Base-by-base conservation (phyloP, 2,797 vertebrate species). In the Gobio occitaniae region DNA sequence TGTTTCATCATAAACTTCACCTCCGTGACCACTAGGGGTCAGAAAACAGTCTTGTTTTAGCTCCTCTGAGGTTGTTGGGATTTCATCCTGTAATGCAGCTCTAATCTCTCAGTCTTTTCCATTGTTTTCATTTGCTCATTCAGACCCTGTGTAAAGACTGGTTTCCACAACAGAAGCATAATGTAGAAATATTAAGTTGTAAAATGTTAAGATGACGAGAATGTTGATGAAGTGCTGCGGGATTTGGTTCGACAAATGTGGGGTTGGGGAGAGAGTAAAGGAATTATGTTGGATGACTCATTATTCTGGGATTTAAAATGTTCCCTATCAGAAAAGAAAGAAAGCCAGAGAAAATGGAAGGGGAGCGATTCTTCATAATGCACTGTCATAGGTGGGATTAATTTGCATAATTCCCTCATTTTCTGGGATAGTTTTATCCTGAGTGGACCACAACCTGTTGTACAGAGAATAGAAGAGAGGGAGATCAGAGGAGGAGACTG, bases 391-490 rank as follows among this genome's bases (percentile, higher is more conserved):
- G 90, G 89, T 86, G 87, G 90, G 93, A 93, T 93, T 94, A 50
- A 92, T 95, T 94, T 94, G 90, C 93, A 94, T 95, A 95, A 94
- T 95, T 92, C 87, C 85, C 88, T 78, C 29, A 85, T 86, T 88
- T 85, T 81, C 69, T 41, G 29, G 13, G 56, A 72, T 59, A 61
- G 16, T 70, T 74, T 61, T 82, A 70, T 56, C 44, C 50, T 25
- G 69, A 74, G 63, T 16, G 16, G 15, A 68, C 72, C 56, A 12
- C 65, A 69, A 86, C 81, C 86, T 88, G 87, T 88, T 78, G 32
- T 81, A 63, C 13, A 29, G 75, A 66, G 38, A 44, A 78, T 56
- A 54, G 70, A 48, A 69, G 38, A 21, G 83, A 65, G 50, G 19
- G 71, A 80, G 66, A 38, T 76, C 36, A 77, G 68, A 38, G 68